A percentile compares a stretch with the other conserved stretches of the same genome.
phyloP scores from a whole-genome alignment of 1,140 invertebrate species.

The Nebria ingens region DNA sequence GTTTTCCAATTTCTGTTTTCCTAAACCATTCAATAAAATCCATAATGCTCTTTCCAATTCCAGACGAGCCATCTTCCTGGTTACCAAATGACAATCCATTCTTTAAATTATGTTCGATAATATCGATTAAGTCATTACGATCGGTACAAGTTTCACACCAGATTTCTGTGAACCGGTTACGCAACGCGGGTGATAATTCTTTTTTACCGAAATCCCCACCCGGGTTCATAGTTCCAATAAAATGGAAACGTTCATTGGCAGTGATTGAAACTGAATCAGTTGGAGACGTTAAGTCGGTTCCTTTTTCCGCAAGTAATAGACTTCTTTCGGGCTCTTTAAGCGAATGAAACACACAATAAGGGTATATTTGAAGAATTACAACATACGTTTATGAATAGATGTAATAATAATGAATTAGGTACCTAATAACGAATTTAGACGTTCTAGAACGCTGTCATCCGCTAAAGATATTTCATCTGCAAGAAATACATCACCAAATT shows the following conservation, averaged over 20 bases:
- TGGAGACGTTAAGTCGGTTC: slow-evolving; percentile 38
- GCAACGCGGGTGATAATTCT: slow-evolving; percentile 92
- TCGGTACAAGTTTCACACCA: slow-evolving; percentile 79
- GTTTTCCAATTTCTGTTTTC: slow-evolving; percentile 59
- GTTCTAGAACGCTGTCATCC: slow-evolving; percentile 96
- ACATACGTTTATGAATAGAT: neutral
- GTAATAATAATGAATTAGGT: slow-evolving; percentile 16
- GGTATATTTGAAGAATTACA: slow-evolving; percentile 8
- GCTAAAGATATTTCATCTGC: slow-evolving; percentile 99
- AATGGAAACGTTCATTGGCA: slow-evolving; percentile 73
- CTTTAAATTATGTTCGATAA: slow-evolving; percentile 71
- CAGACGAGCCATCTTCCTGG: slow-evolving; percentile 42
- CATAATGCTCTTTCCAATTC: slow-evolving; percentile 58
- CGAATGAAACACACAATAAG: neutral
- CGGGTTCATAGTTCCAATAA: slow-evolving; percentile 99
- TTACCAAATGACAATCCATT: slow-evolving; percentile 39
- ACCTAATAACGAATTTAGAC: slow-evolving; percentile 87
- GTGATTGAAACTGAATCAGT: slow-evolving; percentile 47
- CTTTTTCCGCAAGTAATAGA: slow-evolving; percentile 84
- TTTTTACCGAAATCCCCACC: slow-evolving; percentile 99
- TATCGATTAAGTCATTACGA: slow-evolving; percentile 59
- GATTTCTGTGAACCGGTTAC: slow-evolving; percentile 98
- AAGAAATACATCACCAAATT: slow-evolving; percentile 75
- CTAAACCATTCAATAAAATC: slow-evolving; percentile 74
- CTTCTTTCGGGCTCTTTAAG: slow-evolving; percentile 77